Conservation (phyloP, 2,888 invertebrate species). For the Abrostola tripartita region DNA sequence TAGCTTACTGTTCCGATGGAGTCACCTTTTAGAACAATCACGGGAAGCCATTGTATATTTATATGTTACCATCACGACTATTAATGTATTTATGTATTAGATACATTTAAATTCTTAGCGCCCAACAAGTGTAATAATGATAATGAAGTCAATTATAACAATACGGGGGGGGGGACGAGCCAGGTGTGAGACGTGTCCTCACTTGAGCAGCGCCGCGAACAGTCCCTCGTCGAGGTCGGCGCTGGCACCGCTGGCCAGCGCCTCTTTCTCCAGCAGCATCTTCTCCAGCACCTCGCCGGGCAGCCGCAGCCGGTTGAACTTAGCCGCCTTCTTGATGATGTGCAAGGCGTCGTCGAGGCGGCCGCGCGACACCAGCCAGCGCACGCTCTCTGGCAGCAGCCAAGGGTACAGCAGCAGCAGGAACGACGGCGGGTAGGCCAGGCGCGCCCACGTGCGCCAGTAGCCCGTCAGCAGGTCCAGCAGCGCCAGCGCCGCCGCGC, state of each 20-base stretch:
- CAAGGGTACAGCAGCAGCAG: constrained; percentile 91
- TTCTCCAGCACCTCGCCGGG: constrained; percentile 84
- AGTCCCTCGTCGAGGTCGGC: constrained; percentile 74
- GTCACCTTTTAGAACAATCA: constrained; percentile 1
- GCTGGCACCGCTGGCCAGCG: constrained; percentile 62
- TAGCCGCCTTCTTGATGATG: constrained; percentile 89
- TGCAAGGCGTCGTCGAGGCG: constrained; percentile 89
- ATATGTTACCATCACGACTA: constrained; percentile 6
- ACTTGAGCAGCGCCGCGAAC: constrained; percentile 76
- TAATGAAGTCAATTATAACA: neutral
- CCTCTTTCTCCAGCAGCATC: constrained; percentile 72
- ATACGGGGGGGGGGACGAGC: too few relatives aligned
- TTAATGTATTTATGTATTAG: neutral
- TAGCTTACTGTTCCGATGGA: neutral
- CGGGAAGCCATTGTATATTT: constrained; percentile 12
- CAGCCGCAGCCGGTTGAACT: constrained; percentile 85
- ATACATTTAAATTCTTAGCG: neutral
- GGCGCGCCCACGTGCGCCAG: constrained; percentile 91
- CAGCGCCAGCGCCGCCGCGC: constrained; percentile 90
- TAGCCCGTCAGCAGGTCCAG: constrained; percentile 91
- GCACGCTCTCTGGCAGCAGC: constrained; percentile 92
- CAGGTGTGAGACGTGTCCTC: constrained; percentile 39
- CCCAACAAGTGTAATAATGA: neutral
- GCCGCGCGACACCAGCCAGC: constrained; percentile 92
- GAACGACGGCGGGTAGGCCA: constrained; percentile 91